phyloP scores from a whole-genome alignment of 1,140 invertebrate genomes.

The Wasmannia auropunctata region DNA sequence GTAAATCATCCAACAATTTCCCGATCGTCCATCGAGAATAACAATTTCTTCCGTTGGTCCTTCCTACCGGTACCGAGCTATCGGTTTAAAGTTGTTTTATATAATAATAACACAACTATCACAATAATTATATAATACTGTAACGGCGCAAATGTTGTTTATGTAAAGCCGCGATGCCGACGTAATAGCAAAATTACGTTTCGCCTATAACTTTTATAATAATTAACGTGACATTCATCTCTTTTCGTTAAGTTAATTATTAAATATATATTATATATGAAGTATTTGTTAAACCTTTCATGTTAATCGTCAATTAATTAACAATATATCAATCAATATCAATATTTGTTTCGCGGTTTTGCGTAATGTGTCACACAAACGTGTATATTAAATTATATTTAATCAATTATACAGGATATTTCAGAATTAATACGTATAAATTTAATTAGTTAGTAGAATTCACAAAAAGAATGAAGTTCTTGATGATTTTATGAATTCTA shows the following conservation, averaged over 20 bases:
- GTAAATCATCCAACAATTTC: slow-evolving; percentile 61
- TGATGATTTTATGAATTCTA: slow-evolving; percentile 15
- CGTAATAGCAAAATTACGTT: slow-evolving; percentile 20
- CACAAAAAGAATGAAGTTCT: slow-evolving; percentile 10
- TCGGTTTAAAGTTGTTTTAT: slow-evolving; percentile 17
- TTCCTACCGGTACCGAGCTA: slow-evolving; percentile 38
- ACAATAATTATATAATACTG: slow-evolving; percentile 47
- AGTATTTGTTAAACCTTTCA: background rate
- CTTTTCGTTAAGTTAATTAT: slow-evolving; percentile 20
- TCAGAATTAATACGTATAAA: background rate
- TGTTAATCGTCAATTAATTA: background rate
- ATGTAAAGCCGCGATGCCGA: slow-evolving; percentile 23
- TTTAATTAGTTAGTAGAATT: slow-evolving; percentile 4
- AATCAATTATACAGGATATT: slow-evolving; percentile 4
- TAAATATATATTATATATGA: slow-evolving; percentile 7
- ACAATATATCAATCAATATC: background rate
- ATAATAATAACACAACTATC: slow-evolving; percentile 26
- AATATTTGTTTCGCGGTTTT: background rate
- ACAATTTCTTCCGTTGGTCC: slow-evolving; percentile 52
- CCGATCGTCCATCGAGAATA: slow-evolving; percentile 40
- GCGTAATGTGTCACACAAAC: background rate
- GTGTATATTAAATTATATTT: background rate
- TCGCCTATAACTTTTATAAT: background rate
- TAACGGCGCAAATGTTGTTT: slow-evolving; percentile 28
- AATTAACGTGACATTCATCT: slow-evolving; percentile 14